These are phyloP conservation scores for Drosophila picticornis DNA, from an alignment of 2,888 invertebrate genomes.

Conservation along the genomic window DNA sequence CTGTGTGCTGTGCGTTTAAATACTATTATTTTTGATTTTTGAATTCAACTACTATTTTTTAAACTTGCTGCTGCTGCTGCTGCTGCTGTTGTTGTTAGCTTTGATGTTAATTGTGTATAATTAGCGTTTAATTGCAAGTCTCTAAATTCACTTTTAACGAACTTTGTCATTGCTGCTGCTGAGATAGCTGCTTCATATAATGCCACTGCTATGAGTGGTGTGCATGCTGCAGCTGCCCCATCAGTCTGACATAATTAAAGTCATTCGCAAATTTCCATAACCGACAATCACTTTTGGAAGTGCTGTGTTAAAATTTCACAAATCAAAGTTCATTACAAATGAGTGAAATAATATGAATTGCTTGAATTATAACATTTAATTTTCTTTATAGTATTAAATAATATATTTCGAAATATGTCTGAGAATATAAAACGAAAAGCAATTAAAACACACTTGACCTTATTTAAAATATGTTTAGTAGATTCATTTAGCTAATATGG, in stretches of 20 bases:
- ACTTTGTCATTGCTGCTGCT: conserved; percentile 56
- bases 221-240: conserved; percentile 25
- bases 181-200: not conserved
- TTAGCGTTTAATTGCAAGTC: conserved; percentile 70
- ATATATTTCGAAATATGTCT: not conserved
- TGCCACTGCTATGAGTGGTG: conserved; percentile 16
- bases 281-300: conserved; percentile 48
- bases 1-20: conserved; percentile 4
- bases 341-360: conserved; percentile 5
- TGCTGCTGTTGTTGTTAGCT: conserved; percentile 46
- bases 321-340: conserved; percentile 4
- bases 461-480: too few species aligned
- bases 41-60: conserved; percentile 41
- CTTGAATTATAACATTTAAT: not conserved
- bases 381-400: not conserved
- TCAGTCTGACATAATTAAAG: conserved; percentile 27
- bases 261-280: conserved; percentile 49
- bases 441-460: not conserved
- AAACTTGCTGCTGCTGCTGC: conserved; percentile 6
- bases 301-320: conserved; percentile 58
- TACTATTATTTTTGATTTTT: conserved; percentile 37
- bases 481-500: too few species aligned
- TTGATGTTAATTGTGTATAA: conserved; percentile 75
- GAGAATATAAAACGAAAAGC: not conserved
- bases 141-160: conserved; percentile 70